phyloP scores from a whole-genome alignment of 2,888 invertebrate species.

The Penaeus monodon region DNA sequence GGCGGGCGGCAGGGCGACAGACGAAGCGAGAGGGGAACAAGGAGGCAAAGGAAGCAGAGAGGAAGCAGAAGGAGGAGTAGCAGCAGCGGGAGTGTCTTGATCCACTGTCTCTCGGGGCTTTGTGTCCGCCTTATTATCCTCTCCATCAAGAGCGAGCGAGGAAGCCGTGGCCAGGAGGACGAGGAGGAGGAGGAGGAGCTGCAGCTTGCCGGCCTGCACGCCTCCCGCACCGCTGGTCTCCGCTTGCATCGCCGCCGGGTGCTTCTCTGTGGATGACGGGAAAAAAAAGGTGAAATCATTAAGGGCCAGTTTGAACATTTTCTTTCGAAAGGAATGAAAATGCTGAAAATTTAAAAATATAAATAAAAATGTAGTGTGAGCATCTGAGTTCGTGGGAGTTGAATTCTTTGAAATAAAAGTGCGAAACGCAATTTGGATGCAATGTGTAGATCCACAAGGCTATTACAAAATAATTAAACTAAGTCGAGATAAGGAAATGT shows the following conservation, averaged over 20 bases:
- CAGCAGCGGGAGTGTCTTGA: neutral
- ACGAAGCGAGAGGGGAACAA: too few relatives aligned
- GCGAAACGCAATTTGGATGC: too few relatives aligned
- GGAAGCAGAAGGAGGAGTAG: neutral
- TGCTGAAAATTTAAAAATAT: too few relatives aligned
- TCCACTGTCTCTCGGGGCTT: neutral
- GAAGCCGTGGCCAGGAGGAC: constrained; percentile 10
- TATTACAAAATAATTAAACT: too few relatives aligned
- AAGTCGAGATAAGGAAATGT: too few relatives aligned
- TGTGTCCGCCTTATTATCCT: neutral
- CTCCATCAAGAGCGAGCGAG: constrained; percentile 10
- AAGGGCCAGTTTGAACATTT: neutral
- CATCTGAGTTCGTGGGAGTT: too few relatives aligned
- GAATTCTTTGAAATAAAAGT: too few relatives aligned
- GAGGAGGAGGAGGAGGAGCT: constrained; percentile 23
- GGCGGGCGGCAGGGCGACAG: too few relatives aligned
- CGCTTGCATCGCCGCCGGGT: constrained; percentile 46
- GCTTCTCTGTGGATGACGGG: constrained; percentile 37
- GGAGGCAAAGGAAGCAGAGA: too few relatives aligned
- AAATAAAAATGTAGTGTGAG: too few relatives aligned
- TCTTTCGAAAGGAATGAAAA: neutral
- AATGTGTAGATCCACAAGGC: too few relatives aligned
- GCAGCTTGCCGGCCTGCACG: neutral
- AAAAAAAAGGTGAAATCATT: neutral
- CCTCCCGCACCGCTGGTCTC: constrained; percentile 20